phyloP scores from a whole-genome alignment of 2,113 vertebrate genomes.

The Syngnathus typhle region DNA sequence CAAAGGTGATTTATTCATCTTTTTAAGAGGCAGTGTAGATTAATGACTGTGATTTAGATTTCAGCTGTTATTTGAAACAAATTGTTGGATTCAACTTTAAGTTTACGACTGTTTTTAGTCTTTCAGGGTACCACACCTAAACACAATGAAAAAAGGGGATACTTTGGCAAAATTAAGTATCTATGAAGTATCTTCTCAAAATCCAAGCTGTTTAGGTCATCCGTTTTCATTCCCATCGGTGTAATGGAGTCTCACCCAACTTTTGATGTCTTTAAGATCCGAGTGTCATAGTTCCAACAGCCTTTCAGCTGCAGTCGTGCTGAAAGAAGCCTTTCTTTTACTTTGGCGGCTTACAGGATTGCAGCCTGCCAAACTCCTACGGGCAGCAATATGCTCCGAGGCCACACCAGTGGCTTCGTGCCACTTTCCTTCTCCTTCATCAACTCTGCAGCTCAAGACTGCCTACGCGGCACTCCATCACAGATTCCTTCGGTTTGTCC shows the following conservation, averaged over 20 bases:
- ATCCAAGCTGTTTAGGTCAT: background rate
- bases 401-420: constrained; percentile 49
- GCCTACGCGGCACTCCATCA: background rate
- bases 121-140: background rate
- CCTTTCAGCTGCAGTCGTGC: constrained; percentile 23
- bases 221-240: constrained; percentile 6
- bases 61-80: background rate
- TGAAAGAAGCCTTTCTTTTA: constrained; percentile 59
- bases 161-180: background rate
- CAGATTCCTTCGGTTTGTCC: background rate
- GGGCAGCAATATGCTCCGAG: constrained; percentile 35
- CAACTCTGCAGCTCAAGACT: constrained; percentile 31
- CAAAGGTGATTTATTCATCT: background rate
- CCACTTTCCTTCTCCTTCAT: constrained; percentile 58
- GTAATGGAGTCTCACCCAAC: background rate
- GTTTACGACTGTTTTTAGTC: background rate
- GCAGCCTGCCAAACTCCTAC: constrained; percentile 42
- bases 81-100: background rate
- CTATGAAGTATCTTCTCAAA: background rate
- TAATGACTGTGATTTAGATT: background rate
- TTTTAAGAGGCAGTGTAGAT: background rate
- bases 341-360: constrained; percentile 47
- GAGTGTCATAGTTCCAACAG: constrained; percentile 18
- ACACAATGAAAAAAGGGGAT: background rate
- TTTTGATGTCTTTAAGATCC: constrained; percentile 24